Evolutionary conservation across 2,888 invertebrate species (phyloP).

Genomic region (Cantharis nigra): DNA sequence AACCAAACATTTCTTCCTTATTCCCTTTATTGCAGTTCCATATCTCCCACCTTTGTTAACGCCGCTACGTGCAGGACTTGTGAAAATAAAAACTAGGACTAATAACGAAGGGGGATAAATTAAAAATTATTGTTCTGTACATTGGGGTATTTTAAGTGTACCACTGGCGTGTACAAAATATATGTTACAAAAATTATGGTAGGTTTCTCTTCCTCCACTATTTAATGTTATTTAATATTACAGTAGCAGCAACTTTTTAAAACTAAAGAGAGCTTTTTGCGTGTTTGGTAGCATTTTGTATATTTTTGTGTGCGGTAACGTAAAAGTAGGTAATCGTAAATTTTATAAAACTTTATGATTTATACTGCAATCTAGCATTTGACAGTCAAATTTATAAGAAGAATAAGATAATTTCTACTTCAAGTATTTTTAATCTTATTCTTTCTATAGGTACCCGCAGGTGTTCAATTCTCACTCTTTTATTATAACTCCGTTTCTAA

Average conservation of each 20-base stretch:
- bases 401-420: slow-evolving; percentile 37
- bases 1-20: not conserved
- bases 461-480: slow-evolving; percentile 29
- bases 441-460: slow-evolving; percentile 38
- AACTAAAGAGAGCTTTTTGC: slow-evolving; percentile 5
- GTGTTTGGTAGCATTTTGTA: slow-evolving; percentile 11
- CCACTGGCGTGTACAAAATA: slow-evolving; percentile 24
- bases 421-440: slow-evolving; percentile 42
- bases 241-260: not conserved
- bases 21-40: not conserved
- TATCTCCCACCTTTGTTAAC: slow-evolving; percentile 5
- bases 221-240: not conserved
- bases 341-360: slow-evolving; percentile 23
- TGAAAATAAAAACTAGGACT: slow-evolving; percentile 5
- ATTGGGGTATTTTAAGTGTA: slow-evolving; percentile 21
- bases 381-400: slow-evolving; percentile 34
- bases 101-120: slow-evolving; percentile 29
- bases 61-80: slow-evolving; percentile 1
- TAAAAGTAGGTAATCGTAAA: slow-evolving; percentile 7
- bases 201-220: not conserved
- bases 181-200: slow-evolving; percentile 19
- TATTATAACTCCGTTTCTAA: slow-evolving; percentile 12
- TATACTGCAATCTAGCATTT: slow-evolving; percentile 30
- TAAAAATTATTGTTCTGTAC: slow-evolving; percentile 33
- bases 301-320: slow-evolving; percentile 9